Evolutionary conservation across 2,797 vertebrate species (phyloP).

Genomic region (Brachymystax lenok): DNA sequence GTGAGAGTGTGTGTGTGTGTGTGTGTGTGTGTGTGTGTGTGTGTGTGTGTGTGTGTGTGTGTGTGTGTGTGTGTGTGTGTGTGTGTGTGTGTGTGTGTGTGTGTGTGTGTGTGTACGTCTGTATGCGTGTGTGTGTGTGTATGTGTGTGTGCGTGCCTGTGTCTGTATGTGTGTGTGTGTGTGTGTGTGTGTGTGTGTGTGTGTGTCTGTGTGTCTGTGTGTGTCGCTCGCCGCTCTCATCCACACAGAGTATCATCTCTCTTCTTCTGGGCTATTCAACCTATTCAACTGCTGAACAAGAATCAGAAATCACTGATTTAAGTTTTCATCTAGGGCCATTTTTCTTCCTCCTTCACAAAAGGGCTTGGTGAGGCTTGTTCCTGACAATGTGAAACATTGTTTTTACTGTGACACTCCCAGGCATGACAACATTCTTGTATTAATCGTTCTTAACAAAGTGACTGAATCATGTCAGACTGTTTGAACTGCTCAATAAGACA

Average conservation of each 20-base stretch:
- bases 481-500: background rate
- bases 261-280: conserved; percentile 23
- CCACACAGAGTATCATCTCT: conserved; percentile 30
- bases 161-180: conserved; percentile 5
- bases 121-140: conserved; percentile 14
- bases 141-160: conserved; percentile 12
- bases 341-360: conserved; percentile 29
- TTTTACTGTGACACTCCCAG: background rate
- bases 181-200: background rate
- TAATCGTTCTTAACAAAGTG: background rate
- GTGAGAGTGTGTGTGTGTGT: too few species aligned
- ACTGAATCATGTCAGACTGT: background rate
- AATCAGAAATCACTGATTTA: conserved; percentile 39
- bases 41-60: conserved; percentile 20
- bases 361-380: conserved; percentile 44
- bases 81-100: background rate
- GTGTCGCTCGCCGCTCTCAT: too few species aligned
- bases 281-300: conserved; percentile 18
- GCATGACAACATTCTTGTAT: background rate
- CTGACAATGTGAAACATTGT: conserved; percentile 13
- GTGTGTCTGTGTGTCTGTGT: conserved; percentile 20
- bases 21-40: background rate
- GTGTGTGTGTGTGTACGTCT: background rate
- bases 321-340: conserved; percentile 46
- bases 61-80: too few species aligned